These are phyloP conservation scores for Blennius ocellaris DNA, from an alignment of 2,113 vertebrate species.

Conservation along the genomic window DNA sequence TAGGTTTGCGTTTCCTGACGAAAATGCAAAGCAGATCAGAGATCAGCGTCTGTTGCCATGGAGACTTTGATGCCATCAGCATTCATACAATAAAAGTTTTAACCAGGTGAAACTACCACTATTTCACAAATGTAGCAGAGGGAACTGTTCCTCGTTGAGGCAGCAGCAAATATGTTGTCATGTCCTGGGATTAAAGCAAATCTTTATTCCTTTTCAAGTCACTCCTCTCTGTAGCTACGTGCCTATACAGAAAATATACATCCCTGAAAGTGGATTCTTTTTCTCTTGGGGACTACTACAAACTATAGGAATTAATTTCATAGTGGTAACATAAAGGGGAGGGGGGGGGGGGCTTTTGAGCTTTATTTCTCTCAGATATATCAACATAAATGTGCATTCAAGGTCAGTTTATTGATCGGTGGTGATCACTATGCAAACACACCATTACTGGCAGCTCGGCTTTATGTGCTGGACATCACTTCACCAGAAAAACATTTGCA, in stretches of 20 bases:
- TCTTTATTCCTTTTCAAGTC: no score
- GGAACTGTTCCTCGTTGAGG: not conserved
- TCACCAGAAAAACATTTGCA: not conserved
- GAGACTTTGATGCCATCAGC: no score
- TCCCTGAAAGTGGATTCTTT: not conserved
- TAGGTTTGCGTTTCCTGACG: no score
- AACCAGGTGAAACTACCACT: constrained; percentile 21
- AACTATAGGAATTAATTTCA: no score
- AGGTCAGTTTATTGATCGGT: not conserved
- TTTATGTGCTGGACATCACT: not conserved
- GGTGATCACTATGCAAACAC: not conserved
- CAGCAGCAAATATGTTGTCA: not conserved
- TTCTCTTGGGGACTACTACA: no score
- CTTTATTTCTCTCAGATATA: not conserved
- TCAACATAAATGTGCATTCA: not conserved
- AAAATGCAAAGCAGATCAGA: no score
- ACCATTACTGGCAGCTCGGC: not conserved
- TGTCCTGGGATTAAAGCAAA: not conserved
- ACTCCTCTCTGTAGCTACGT: no score
- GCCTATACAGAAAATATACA: not conserved
- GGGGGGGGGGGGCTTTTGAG: no score
- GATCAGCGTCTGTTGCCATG: no score
- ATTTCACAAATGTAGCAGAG: not conserved
- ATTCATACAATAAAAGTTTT: not conserved
- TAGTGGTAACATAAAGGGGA: no score